These are phyloP conservation scores for Hirtodrosophila alboralis DNA, from an alignment of 2,888 invertebrate species.

Conservation along the genomic window DNA sequence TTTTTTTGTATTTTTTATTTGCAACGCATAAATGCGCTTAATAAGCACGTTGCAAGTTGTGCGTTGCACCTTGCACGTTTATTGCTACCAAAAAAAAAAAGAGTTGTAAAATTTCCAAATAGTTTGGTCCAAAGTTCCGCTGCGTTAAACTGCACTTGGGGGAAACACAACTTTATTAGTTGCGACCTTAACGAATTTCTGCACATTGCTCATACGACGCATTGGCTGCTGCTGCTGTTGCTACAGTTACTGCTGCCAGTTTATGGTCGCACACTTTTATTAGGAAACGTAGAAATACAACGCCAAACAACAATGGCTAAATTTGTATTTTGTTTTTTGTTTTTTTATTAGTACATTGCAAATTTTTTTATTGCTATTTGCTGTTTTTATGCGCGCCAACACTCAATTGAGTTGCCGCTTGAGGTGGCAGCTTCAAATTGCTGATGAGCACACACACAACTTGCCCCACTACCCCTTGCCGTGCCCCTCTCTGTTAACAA, in stretches of 20 bases:
- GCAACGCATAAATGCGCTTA: constrained; percentile 73
- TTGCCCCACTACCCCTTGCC: too few species aligned
- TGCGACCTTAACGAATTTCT: constrained; percentile 54
- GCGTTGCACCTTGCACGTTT: constrained; percentile 32
- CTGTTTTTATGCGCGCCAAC: constrained; percentile 44
- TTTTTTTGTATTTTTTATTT: constrained; percentile 56
- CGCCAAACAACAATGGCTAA: constrained; percentile 58
- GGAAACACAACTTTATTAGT: constrained; percentile 66
- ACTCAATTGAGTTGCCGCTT: constrained; percentile 53
- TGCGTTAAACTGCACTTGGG: constrained; percentile 54
- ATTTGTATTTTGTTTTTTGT: constrained; percentile 57
- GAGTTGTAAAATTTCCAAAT: constrained; percentile 59
- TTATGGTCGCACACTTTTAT: constrained; percentile 65
- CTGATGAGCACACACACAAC: constrained; percentile 13
- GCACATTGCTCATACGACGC: constrained; percentile 65
- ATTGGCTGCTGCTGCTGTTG: constrained; percentile 34
- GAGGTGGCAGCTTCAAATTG: constrained; percentile 47
- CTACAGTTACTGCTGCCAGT: constrained; percentile 29
- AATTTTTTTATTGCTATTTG: constrained; percentile 61
- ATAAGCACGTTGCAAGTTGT: constrained; percentile 62
- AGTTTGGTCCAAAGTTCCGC: constrained; percentile 63
- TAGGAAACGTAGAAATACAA: constrained; percentile 57
- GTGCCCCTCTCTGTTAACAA: constrained; percentile 2
- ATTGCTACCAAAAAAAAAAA: constrained; percentile 18
- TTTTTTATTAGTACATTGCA: constrained; percentile 54